phyloP scores from a whole-genome alignment of 2,113 vertebrate species.

The cattle (Bos taurus) region DNA sequence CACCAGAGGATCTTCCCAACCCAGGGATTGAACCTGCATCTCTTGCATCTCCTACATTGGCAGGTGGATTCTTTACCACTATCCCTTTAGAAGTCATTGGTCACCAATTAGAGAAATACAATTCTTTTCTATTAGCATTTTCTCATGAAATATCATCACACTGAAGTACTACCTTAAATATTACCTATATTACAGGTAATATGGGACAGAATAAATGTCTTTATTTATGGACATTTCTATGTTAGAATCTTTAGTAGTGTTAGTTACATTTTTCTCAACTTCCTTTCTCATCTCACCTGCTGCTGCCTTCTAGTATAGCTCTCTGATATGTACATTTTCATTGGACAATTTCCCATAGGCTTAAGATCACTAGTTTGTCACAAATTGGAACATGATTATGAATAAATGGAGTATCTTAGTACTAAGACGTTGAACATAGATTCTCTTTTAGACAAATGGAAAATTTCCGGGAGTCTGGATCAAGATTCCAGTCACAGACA shows the following conservation, averaged over 20 bases:
- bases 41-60: too few species aligned
- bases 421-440: background rate
- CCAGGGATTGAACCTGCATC: too few species aligned
- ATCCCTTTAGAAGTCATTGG: too few species aligned
- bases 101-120: background rate
- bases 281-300: background rate
- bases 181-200: too few species aligned
- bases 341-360: background rate
- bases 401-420: background rate
- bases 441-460: too few species aligned
- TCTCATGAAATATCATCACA: background rate
- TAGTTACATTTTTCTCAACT: too few species aligned
- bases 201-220: too few species aligned
- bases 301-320: background rate
- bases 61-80: too few species aligned
- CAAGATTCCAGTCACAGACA: rapidly evolving
- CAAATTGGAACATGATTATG: background rate
- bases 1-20: too few species aligned
- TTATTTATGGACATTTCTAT: background rate
- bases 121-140: background rate
- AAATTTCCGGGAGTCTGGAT: background rate
- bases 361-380: background rate
- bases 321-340: rapidly evolving
- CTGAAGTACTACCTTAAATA: background rate
- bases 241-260: background rate